Conservation (phyloP, 2,888 invertebrate species). For the Pammene aurita region DNA sequence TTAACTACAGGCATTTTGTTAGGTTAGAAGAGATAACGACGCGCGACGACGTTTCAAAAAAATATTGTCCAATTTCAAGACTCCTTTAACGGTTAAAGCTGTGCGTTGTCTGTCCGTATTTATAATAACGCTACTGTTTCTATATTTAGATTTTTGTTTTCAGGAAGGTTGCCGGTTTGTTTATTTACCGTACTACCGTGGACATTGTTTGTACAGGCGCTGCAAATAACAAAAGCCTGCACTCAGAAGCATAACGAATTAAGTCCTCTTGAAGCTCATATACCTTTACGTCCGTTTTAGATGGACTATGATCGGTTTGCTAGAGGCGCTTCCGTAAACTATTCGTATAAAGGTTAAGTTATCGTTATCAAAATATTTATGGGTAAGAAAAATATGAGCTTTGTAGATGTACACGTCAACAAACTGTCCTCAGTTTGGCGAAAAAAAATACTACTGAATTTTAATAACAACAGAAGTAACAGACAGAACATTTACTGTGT, state of each 20-base stretch:
- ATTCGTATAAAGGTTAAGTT: not conserved
- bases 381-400: not conserved
- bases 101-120: no score
- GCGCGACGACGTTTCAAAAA: no score
- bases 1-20: no score
- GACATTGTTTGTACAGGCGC: not conserved
- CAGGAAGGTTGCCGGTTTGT: not conserved
- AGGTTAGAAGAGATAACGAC: no score
- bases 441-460: no score
- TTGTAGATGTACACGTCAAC: no score
- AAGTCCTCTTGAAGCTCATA: not conserved
- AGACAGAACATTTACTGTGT: no score
- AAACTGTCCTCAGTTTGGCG: no score
- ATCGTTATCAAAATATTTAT: slow-evolving; percentile 2
- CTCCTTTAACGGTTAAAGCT: no score
- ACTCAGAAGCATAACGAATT: not conserved
- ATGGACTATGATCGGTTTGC: not conserved
- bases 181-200: not conserved
- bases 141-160: not conserved
- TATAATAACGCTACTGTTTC: not conserved
- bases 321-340: slow-evolving; percentile 4
- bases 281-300: not conserved
- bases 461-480: no score
- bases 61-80: no score
- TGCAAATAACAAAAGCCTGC: not conserved